Percentiles rank a stretch among this genome's conserved stretches.
These are phyloP conservation scores for Diplodus sargus DNA, from an alignment of 2,797 vertebrate genomes.

Conservation along the genomic window DNA sequence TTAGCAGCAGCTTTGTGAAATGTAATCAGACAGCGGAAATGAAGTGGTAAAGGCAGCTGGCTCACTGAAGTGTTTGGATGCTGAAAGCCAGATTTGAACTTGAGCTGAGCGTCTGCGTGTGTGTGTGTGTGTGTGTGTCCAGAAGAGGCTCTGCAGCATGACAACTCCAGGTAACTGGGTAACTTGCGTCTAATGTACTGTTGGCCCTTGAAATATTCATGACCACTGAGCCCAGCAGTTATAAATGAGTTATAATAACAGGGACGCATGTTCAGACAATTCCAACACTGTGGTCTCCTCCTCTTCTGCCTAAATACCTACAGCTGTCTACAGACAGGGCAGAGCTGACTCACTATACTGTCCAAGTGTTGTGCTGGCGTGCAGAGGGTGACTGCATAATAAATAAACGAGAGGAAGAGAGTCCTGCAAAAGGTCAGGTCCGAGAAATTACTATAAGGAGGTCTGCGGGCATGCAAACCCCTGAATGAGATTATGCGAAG, in stretches of 20 bases:
- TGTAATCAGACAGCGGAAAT: constrained; percentile 53
- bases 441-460: constrained; percentile 45
- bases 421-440: constrained; percentile 63
- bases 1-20: constrained; percentile 52
- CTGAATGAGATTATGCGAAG: constrained; percentile 45
- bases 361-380: constrained; percentile 41
- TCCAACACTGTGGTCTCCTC: constrained; percentile 12
- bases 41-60: constrained; percentile 39
- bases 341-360: constrained; percentile 49
- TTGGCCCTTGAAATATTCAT: constrained; percentile 60
- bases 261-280: constrained; percentile 43
- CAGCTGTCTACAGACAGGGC: constrained; percentile 41
- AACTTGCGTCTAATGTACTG: constrained; percentile 50
- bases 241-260: constrained; percentile 62
- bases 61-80: constrained; percentile 21
- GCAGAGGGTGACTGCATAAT: constrained; percentile 34
- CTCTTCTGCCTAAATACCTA: constrained; percentile 33
- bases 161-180: constrained; percentile 32
- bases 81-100: constrained; percentile 37
- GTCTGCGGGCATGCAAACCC: constrained; percentile 40
- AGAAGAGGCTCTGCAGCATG: constrained; percentile 20
- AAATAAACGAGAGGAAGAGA: constrained; percentile 46
- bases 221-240: constrained; percentile 41
- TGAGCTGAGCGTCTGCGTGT: constrained; percentile 29
- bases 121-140: constrained; percentile 41